Base-by-base conservation (phyloP, 2,888 invertebrate species). In the Plagodis pulveraria region DNA sequence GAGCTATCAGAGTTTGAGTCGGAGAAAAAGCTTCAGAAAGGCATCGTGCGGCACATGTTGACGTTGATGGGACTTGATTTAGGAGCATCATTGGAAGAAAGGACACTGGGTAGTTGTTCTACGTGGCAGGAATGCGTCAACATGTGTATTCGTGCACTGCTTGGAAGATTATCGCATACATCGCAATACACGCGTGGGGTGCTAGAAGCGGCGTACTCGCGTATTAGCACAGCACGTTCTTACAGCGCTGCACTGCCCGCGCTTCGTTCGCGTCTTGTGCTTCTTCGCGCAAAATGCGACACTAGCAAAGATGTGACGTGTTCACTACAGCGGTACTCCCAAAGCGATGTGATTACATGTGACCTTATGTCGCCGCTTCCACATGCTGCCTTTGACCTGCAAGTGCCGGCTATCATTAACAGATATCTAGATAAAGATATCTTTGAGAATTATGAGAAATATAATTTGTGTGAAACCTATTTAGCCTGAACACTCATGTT, bases 151-250 rank as follows among this genome's bases (percentile, higher is more conserved):
- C 72, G 76, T 9, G 65, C 67, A 7, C 59, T 87, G 8, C 65
- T 78, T 4, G 85, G 84, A 0, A 73, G 68, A n/a, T 80, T 83
- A 0, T 49, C 78, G 0, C 77, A 84, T 58, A 83, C 88, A 5
- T 72, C 76, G n/a, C 85, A 87, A 58, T 88, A 87, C 58, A 77
- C 78, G 1, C 72, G 78, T 6, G 66, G 74, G n/a, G 62, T 78
- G 2, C 71, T 86, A 11, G 76, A 81, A 51, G 69, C 76, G 0
- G 80, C 79, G 0, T 78, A 78, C 45, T 69, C 67, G n/a, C 72
- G 79, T 22, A 62, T 83, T 6, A 72, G 6, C 47, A 53, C 4
- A 74, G 76, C 56, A 58, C 59, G 5, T 41, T 60, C 0, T 49
- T 59, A 10, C 63, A 72, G 0, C 66, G 59, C 8, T 53, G 6